Evolutionary conservation across 2,113 vertebrate genomes (phyloP), one percentile per base, ranked within the genome.

Genomic region (Trichomycterus rosablanca): DNA sequence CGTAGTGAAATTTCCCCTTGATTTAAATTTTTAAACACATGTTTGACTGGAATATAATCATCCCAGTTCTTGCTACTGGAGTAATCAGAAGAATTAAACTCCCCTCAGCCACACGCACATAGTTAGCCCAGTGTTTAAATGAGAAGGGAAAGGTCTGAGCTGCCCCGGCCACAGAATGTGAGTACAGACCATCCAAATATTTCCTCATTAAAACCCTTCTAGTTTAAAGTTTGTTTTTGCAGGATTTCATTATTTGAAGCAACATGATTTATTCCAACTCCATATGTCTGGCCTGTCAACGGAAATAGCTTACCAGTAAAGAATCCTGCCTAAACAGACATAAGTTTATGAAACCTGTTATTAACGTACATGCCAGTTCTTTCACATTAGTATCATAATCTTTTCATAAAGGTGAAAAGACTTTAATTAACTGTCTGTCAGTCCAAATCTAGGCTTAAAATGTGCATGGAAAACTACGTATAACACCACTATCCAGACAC

Each of bases 221-320:
- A 69, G 78, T 72, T 40, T 67, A 68, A 70, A 76, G 73, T 76
- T 80, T 79, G 76, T 84, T 80, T 82, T 81, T 73, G 68, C 73
- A 75, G 71, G 78, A 79, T 78, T 81, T 81, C 66, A 78, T 76
- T 52, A 24, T 62, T 34, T 55, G 49, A 22, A 45, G 49, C 60
- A 45, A 44, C 35, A 16, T 37, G 22, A 28, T n/a, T n/a, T n/a
- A 64, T 80, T 78, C 75, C 77, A 67, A 46, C 74, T 80, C 72
- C 59, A 61, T 71, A 74, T 71, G 66, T 26, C 37, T 16, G 23
- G 22, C 37, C 18, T 10, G 39, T 44, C 22, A 19, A 55, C 49
- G 16, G 28, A 44, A 59, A 10, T 22, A 55, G 56, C 64, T 67
- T 69, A 59, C 51, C 43, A 43, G 18, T 18, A 8, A 43, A 48